phyloP scores from a whole-genome alignment of 2,888 invertebrate genomes.

The Mesopsocus fuscifrons region DNA sequence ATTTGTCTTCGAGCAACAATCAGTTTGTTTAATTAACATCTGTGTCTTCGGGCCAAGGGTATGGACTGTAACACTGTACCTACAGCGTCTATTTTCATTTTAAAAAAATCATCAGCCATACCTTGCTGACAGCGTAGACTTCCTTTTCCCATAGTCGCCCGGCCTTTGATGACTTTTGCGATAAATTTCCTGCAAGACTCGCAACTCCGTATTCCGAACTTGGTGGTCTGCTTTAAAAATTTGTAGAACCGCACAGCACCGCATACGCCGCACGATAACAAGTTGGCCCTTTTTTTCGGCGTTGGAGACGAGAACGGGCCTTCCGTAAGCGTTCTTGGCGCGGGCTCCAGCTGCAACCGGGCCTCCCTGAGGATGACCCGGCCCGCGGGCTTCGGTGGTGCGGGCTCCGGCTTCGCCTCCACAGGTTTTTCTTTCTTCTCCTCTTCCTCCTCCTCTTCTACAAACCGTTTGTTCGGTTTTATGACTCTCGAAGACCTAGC shows the following conservation, averaged over 20 bases:
- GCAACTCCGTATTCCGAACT: slow-evolving; percentile 69
- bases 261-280: slow-evolving; percentile 55
- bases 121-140: too few relatives aligned
- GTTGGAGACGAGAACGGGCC: slow-evolving; percentile 40
- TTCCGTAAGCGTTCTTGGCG: slow-evolving; percentile 28
- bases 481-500: slow-evolving; percentile 71
- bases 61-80: too few relatives aligned
- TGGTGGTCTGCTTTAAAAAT: slow-evolving; percentile 58
- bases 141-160: too few relatives aligned
- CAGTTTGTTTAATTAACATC: too few relatives aligned
- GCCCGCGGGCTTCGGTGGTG: slow-evolving; percentile 26
- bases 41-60: too few relatives aligned
- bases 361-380: slow-evolving; percentile 52
- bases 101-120: too few relatives aligned
- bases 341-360: slow-evolving; percentile 36
- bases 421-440: slow-evolving; percentile 11
- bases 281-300: slow-evolving; percentile 9
- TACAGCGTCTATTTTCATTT: too few relatives aligned
- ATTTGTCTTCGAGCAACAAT: too few relatives aligned
- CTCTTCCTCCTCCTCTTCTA: slow-evolving; percentile 36
- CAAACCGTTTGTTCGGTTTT: slow-evolving; percentile 70
- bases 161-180: slow-evolving; percentile 51
- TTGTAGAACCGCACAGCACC: slow-evolving; percentile 55
- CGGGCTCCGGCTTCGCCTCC: background rate
- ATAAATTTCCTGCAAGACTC: slow-evolving; percentile 76